Percentiles rank a stretch among this genome's conserved stretches.
phyloP scores from a whole-genome alignment of 2,888 invertebrate genomes.

The Tipula lateralis region DNA sequence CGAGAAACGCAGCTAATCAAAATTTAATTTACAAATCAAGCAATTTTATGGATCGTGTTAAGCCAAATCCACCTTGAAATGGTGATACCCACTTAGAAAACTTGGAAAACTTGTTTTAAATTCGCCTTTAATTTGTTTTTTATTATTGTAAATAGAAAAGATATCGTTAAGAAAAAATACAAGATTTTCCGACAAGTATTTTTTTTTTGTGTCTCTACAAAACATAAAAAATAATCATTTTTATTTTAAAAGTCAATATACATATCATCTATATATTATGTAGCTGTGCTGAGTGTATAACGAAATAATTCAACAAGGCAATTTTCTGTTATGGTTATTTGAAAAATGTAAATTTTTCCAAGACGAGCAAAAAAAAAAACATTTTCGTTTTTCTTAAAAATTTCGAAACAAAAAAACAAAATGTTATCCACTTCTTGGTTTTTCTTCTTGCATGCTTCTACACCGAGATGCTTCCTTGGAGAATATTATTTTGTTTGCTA shows the following conservation, averaged over 20 bases:
- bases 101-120: too few species aligned
- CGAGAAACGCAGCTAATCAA: too few species aligned
- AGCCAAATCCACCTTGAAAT: too few species aligned
- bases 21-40: too few species aligned
- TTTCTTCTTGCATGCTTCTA: neutral
- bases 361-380: neutral
- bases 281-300: neutral
- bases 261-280: neutral
- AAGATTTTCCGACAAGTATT: conserved; percentile 19
- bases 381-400: neutral
- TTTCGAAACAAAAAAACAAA: neutral
- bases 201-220: neutral
- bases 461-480: neutral
- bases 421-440: neutral
- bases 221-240: conserved; percentile 24
- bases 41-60: too few species aligned
- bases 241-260: conserved; percentile 24
- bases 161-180: neutral
- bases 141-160: neutral
- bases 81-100: too few species aligned
- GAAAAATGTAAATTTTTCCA: conserved; percentile 15
- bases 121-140: neutral
- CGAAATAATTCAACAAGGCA: conserved; percentile 24
- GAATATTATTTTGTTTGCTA: conserved; percentile 19
- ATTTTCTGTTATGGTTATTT: conserved; percentile 24